Evolutionary conservation across 1,140 invertebrate species (phyloP), one percentile per base, ranked within the genome.

Genomic region (Asobara japonica): DNA sequence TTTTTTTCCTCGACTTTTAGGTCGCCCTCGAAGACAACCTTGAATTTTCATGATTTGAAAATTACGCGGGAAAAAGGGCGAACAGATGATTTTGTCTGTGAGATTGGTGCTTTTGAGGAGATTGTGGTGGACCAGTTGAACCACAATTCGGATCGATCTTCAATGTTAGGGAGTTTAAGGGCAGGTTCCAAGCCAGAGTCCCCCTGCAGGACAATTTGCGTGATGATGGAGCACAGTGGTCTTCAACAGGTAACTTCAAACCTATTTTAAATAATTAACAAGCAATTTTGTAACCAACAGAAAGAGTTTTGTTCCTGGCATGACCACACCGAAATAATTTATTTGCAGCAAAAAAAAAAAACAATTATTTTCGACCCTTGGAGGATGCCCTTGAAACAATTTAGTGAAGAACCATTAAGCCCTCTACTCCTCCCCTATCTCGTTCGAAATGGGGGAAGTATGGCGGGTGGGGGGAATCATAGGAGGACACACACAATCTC

Each of bases 261-360:
- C 22, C 51, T 51, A 66, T 3, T 38, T 82, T 1, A 78, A 74
- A 69, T 70, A 68, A 7, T 65, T 83, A 6, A n/a, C n/a, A n/a
- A n/a, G n/a, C n/a, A n/a, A n/a, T n/a, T n/a, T n/a, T n/a, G n/a
- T n/a, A n/a, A n/a, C n/a, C n/a, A n/a, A n/a, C n/a, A n/a, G n/a
- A n/a, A n/a, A n/a, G n/a, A n/a, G n/a, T n/a, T n/a, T n/a, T n/a
- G n/a, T n/a, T n/a, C n/a, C n/a, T n/a, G n/a, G n/a, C n/a, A n/a
- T n/a, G n/a, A n/a, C n/a, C n/a, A n/a, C n/a, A n/a, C n/a, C n/a
- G n/a, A n/a, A n/a, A n/a, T n/a, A n/a, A n/a, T n/a, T n/a, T n/a
- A n/a, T n/a, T n/a, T n/a, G n/a, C n/a, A n/a, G n/a, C n/a, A n/a
- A n/a, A n/a, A n/a, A n/a, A n/a, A n/a, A n/a, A n/a, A n/a, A n/a